Evolutionary conservation across 2,113 vertebrate species (phyloP).

Genomic region (Plotosus lineatus): DNA sequence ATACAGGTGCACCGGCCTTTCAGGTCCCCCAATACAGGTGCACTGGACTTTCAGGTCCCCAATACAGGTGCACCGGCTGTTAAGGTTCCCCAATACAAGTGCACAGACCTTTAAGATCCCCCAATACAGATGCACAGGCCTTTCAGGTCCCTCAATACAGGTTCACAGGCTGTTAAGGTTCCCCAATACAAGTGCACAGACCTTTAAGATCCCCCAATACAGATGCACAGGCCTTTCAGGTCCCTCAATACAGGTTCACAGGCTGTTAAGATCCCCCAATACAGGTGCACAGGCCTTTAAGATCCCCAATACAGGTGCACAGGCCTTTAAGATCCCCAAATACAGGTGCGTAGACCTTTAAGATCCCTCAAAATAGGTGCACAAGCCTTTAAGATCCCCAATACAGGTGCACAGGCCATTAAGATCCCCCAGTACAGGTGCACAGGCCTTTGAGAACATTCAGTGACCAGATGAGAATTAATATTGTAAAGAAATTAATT

Average conservation of each 20-base stretch:
- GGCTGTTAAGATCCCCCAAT: background rate
- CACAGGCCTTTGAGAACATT: background rate
- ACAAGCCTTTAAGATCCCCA: background rate
- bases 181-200: background rate
- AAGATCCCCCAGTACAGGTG: background rate
- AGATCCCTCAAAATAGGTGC: background rate
- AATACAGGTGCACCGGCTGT: background rate
- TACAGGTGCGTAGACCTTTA: background rate
- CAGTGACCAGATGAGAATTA: background rate
- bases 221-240: background rate
- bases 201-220: background rate
- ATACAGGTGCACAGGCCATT: background rate
- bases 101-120: background rate
- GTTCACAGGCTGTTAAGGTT: background rate
- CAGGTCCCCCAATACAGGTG: no score
- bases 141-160: background rate
- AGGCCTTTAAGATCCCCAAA: background rate
- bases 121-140: background rate
- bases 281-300: background rate
- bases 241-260: background rate
- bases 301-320: background rate
- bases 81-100: no score
- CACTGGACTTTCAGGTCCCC: background rate
- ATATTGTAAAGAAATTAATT: background rate
- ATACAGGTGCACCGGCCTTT: background rate